These are phyloP conservation scores for Malthinus seriepunctatus DNA, from an alignment of 2,888 invertebrate species.

Conservation along the genomic window DNA sequence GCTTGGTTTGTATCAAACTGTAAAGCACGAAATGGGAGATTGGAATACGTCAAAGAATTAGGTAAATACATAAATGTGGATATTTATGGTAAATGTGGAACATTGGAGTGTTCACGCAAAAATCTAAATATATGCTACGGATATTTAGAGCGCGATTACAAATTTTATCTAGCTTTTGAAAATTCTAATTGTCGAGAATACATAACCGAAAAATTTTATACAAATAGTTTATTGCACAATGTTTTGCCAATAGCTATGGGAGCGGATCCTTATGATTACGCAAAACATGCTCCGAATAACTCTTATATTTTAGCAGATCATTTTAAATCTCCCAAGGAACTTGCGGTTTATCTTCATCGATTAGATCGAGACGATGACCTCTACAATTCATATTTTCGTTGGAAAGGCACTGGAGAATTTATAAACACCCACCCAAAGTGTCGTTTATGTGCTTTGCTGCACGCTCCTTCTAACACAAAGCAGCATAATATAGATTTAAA, in stretches of 20 bases:
- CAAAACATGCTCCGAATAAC: conserved; percentile 82
- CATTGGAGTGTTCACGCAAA: conserved; percentile 80
- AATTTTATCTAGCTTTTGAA: too few species aligned
- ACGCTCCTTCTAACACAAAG: too few species aligned
- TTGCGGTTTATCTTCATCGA: too few species aligned
- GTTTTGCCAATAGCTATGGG: too few species aligned
- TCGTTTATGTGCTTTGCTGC: too few species aligned
- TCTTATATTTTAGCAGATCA: conserved; percentile 97
- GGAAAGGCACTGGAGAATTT: conserved; percentile 95
- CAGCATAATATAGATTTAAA: too few species aligned
- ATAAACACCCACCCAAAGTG: conserved; percentile 96
- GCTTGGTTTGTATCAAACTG: too few species aligned
- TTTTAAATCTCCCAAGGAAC: conserved; percentile 82
- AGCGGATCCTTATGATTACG: conserved; percentile 89
- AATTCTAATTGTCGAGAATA: too few species aligned
- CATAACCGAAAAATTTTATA: too few species aligned
- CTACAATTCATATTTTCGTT: conserved; percentile 96
- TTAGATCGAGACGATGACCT: conserved; percentile 86
- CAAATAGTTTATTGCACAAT: too few species aligned
- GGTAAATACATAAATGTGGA: conserved; percentile 81
- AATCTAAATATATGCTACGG: conserved; percentile 80
- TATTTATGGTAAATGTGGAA: conserved; percentile 90
- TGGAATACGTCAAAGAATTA: conserved; percentile 85
- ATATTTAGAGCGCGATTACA: too few species aligned
- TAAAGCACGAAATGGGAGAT: conserved; percentile 85